Evolutionary conservation across 2,888 invertebrate genomes (phyloP), one percentile per base, ranked within the genome.

Genomic region (Phlogophora meticulosa): DNA sequence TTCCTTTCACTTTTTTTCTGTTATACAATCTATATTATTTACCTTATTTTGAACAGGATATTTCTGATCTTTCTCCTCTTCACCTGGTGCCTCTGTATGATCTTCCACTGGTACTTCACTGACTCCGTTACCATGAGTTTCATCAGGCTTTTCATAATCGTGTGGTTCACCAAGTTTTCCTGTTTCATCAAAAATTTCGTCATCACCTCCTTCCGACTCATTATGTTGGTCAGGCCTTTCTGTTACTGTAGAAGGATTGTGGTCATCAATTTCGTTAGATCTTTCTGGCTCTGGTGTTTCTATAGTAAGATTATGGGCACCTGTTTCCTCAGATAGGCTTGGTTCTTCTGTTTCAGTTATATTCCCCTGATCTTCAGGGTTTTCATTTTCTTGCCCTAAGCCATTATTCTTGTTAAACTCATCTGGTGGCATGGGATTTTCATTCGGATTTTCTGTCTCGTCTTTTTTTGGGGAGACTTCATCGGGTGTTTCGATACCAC

Each of bases 1-100:
- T n/a, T n/a, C n/a, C n/a, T n/a, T n/a, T n/a, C n/a, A n/a, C n/a
- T n/a, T n/a, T n/a, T n/a, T n/a, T n/a, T n/a, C n/a, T n/a, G n/a
- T n/a, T n/a, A n/a, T n/a, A n/a, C n/a, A n/a, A n/a, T n/a, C n/a
- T n/a, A n/a, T 28, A 28, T 5, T 28, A 28, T 55, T 57, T 34
- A 74, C 74, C 73, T 61, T 55, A 34, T 38, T 65, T 45, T 57
- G 43, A 38, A 22, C 15, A 42, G 48, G 24, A 46, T 11, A 17
- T 22, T 61, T 72, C 13, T 55, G n/a, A 1, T 57, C 59, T 24
- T 78, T 62, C 0, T 4, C 9, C 0, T 51, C 24, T 24, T 52
- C 11, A 22, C 15, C 10, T 10, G 55, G 38, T 34, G 13, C 22
- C 7, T 52, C 38, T 5, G 49, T 52, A 5, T 51, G 34, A 36